Evolutionary conservation across 2,888 invertebrate species (phyloP), one percentile per base, ranked within the genome.

Genomic region (Heliconius cydno): DNA sequence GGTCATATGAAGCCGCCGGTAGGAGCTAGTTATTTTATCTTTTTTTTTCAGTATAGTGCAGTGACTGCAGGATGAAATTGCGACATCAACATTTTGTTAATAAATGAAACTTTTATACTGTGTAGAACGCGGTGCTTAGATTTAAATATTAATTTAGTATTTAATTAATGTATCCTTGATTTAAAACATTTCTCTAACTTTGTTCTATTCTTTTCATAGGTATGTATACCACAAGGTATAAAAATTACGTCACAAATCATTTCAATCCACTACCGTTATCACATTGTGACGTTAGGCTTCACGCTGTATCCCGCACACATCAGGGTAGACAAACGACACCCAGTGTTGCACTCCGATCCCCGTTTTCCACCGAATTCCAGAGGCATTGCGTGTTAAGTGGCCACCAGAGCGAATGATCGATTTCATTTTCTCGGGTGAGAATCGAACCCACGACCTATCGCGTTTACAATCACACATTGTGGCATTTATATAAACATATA

Each of bases 1-100:
- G 70, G 70, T 70, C 70, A 70, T 70, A 25, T 28, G 70, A 70
- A 70, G 70, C 70, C 70, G 70, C 70, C 28, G 70, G 70, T 41
- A 70, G 70, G 2, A 70, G 70, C 70, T 70, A 70, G 70, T 70
- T 46, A 19, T 70, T 70, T 70, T 70, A 25, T 70, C 46, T 7
- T 25, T 70, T 70, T 41, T 70, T 15, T 41, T 3, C 19, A 34
- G 15, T 70, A 15, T 4, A 70, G 15, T 70, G 25, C n/a, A 70
- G 41, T 68, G 68, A 68, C 38, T 70, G 70, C 70, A 46, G 46
- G 70, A 46, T 70, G 70, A 70, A 46, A 46, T 46, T 28, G 41
- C 46, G 25, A 70, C 70, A 46, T 70, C 25, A 25, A 70, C 46
- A 70, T 46, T 25, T 13, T 70, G 70, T 70, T 70, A 25, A 68